Percentiles rank a stretch among this genome's conserved stretches.
phyloP scores from a whole-genome alignment of 2,113 vertebrate genomes.

The Megaceryle torquata region DNA sequence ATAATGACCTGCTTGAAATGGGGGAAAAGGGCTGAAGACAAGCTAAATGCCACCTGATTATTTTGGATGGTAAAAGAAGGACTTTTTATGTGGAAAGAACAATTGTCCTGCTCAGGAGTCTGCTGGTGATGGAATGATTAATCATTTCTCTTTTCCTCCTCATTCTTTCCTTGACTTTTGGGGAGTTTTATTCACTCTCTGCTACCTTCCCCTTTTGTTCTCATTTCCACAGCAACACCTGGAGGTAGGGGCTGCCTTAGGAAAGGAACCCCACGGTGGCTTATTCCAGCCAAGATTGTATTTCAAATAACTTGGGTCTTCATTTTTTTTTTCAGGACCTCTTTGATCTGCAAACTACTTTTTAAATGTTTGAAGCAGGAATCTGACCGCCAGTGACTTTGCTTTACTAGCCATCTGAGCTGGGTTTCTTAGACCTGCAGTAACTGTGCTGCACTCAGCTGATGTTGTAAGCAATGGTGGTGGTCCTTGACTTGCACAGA shows the following conservation, averaged over 20 bases:
- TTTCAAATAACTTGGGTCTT: not conserved
- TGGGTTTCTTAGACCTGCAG: not conserved
- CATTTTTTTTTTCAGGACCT: not conserved
- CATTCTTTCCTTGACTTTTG: not conserved
- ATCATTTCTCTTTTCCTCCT: not conserved
- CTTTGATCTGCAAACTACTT: not conserved
- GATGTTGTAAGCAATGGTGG: not conserved
- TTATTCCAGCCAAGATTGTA: not conserved
- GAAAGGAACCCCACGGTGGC: not conserved
- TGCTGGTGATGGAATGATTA: not conserved
- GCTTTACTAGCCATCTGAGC: not conserved
- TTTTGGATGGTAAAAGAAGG: not conserved
- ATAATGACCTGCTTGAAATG: constrained; percentile 59
- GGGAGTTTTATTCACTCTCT: not conserved
- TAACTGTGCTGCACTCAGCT: not conserved
- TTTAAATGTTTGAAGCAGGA: not conserved
- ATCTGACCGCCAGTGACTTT: not conserved
- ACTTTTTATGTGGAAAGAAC: not conserved
- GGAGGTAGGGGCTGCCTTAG: not conserved
- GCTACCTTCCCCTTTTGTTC: constrained; percentile 21
- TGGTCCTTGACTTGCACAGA: not conserved
- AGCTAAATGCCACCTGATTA: constrained; percentile 22
- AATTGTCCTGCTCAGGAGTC: constrained; percentile 15
- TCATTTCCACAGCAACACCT: constrained; percentile 10
- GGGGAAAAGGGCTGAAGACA: not conserved